Evolutionary conservation across 2,888 invertebrate genomes (phyloP), one percentile per base, ranked within the genome.

Genomic region (Limnephilus marmoratus): DNA sequence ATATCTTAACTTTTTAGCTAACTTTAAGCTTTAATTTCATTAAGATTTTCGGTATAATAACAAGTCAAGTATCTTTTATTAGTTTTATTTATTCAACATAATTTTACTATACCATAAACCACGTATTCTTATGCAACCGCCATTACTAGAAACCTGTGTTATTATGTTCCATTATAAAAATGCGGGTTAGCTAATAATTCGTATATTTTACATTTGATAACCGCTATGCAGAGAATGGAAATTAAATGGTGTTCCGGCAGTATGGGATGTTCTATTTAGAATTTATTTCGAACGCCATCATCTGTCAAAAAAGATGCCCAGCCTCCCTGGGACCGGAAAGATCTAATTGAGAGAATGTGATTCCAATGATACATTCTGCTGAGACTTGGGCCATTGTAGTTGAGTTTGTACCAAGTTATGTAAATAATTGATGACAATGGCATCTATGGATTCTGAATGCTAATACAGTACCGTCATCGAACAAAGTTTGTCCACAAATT

Each of bases 271-370:
- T 80, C 80, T 80, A 34, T 31, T 88, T 37, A 34, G 81, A 53
- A 45, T 87, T 49, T 29, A 87, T 68, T 49, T 88, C 49, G 29
- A 24, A 37, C 41, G 34, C 37, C 90, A 90, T 90, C 90, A 90
- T 90, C 90, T 81, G 90, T 81, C 90, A 90, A 81, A 81, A 24
- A 24, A 7, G 90, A 90, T 90, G 45, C 11, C 41, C 81, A 90
- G 31, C 90, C 90, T 90, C 90, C 90, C 90, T 80, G 81, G 41
- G 81, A 90, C 90, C 90, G 90, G 90, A 90, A 81, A 81, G 81
- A 81, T 90, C 81, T 81, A 90, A 90, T 90, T 81, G 81, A 45
- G 81, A 81, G 90, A 88, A 80, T 88, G 68, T 88, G 53, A 90
- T 90, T 90, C n/a, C 90, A 90, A 90, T 90, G 81, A 90, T 41